Evolutionary conservation across 2,888 invertebrate species (phyloP).

Genomic region (Ectropis crepuscularia): DNA sequence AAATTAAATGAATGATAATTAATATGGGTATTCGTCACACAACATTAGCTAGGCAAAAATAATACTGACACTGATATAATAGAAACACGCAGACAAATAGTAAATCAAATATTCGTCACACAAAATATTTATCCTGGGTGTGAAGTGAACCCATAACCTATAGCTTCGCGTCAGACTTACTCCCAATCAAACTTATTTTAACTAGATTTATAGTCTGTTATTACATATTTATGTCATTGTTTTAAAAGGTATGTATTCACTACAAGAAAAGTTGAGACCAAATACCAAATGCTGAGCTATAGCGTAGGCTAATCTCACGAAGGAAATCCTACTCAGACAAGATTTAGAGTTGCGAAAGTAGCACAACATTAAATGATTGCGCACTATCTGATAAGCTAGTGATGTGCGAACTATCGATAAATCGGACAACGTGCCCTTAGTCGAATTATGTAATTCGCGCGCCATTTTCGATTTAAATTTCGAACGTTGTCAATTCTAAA

Average conservation of each 20-base stretch:
- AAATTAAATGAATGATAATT: no score
- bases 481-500: conserved; percentile 40
- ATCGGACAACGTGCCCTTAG: conserved; percentile 32
- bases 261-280: background rate
- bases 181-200: no score
- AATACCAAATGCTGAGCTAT: background rate
- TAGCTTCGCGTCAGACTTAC: no score
- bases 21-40: no score
- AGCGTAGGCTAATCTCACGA: conserved; percentile 19
- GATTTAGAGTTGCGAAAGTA: conserved; percentile 48
- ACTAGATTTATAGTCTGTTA: no score
- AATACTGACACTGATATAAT: no score
- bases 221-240: no score
- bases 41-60: no score
- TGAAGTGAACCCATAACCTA: no score
- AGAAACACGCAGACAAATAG: no score
- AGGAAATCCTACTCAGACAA: conserved; percentile 50
- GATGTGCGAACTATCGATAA: conserved; percentile 46
- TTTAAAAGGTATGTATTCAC: background rate
- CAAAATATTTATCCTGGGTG: no score
- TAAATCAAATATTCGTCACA: no score
- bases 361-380: conserved; percentile 37
- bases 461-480: conserved; percentile 36
- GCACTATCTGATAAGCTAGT: conserved; percentile 49
- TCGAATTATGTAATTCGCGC: conserved; percentile 31